Evolutionary conservation across 2,888 invertebrate species (phyloP).

Genomic region (Harpalus rubripes): DNA sequence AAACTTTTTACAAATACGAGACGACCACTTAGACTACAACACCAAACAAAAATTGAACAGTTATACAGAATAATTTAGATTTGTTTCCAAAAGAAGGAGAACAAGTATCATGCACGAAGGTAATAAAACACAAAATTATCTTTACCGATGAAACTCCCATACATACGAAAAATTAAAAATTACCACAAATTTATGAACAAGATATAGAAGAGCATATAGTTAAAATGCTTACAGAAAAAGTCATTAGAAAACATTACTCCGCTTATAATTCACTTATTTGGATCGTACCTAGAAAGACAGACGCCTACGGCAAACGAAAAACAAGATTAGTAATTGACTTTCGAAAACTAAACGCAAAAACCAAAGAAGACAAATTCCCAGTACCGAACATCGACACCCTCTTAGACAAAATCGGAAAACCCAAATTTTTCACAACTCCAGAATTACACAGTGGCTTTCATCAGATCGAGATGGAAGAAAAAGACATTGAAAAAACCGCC

Average conservation of each 20-base stretch:
- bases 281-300: too few relatives aligned
- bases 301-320: constrained; percentile 70
- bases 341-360: constrained; percentile 66
- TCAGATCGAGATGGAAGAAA: constrained; percentile 70
- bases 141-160: neutral
- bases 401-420: constrained; percentile 69
- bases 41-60: neutral
- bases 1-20: neutral
- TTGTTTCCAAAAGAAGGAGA: neutral
- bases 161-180: constrained; percentile 69
- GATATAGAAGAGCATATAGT: constrained; percentile 71
- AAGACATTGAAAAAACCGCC: constrained; percentile 71
- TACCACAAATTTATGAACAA: constrained; percentile 68
- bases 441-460: constrained; percentile 63
- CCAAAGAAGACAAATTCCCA: constrained; percentile 68
- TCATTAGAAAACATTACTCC: too few relatives aligned
- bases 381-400: constrained; percentile 70
- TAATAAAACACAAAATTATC: neutral
- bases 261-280: too few relatives aligned
- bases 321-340: constrained; percentile 70
- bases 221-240: constrained; percentile 69
- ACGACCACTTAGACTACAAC: neutral
- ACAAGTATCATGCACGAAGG: neutral
- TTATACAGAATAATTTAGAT: neutral
- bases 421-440: constrained; percentile 68